Percentiles rank a stretch among this genome's conserved stretches.
Conservation (phyloP, 2,113 vertebrate species). For the Dasypus novemcinctus region DNA sequence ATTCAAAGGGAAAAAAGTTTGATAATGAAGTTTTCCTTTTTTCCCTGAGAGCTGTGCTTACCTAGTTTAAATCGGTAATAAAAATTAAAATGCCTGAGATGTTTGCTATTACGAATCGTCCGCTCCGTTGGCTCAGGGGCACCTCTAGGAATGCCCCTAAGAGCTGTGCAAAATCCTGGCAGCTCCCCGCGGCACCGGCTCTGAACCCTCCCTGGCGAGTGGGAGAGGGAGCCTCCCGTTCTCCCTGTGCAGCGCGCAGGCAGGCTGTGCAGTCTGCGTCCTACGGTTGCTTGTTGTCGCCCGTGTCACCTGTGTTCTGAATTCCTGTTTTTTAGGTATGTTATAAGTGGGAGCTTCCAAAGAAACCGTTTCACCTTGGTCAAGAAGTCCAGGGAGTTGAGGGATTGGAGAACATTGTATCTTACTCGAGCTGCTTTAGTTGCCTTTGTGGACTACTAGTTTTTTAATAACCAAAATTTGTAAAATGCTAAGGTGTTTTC, state of each 20-base stretch:
- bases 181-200: slow-evolving; percentile 41
- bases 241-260: neutral
- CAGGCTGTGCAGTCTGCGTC: neutral
- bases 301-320: neutral
- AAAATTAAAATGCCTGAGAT: slow-evolving; percentile 63
- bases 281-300: neutral
- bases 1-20: neutral
- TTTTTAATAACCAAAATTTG: slow-evolving; percentile 35
- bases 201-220: slow-evolving; percentile 45
- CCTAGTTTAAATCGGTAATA: slow-evolving; percentile 43
- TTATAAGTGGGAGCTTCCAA: neutral
- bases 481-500: slow-evolving; percentile 21
- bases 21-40: neutral
- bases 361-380: neutral
- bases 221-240: slow-evolving; percentile 18
- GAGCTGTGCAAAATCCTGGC: slow-evolving; percentile 55
- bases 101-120: neutral
- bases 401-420: neutral
- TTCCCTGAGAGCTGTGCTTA: neutral
- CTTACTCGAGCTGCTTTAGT: slow-evolving; percentile 15
- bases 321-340: neutral
- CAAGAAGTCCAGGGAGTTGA: neutral
- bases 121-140: slow-evolving; percentile 44
- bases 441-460: neutral
- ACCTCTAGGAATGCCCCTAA: slow-evolving; percentile 39